Conservation (phyloP, 2,113 vertebrate species). For the Hepsetus odoe region DNA sequence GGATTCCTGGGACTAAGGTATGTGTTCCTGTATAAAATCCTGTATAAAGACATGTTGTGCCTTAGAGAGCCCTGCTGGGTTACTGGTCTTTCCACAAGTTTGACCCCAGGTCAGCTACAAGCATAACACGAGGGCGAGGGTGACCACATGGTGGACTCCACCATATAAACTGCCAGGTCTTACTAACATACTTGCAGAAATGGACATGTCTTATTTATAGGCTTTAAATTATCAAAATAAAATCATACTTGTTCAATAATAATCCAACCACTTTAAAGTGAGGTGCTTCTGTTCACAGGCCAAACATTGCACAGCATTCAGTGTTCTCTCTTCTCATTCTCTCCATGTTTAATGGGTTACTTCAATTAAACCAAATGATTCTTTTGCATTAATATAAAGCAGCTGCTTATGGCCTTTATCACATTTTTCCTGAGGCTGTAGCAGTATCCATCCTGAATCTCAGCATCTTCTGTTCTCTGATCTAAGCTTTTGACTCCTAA, state of each 20-base stretch:
- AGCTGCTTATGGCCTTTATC: too few species aligned
- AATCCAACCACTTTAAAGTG: too few species aligned
- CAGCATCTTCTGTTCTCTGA: conserved; percentile 17
- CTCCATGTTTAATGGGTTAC: not conserved
- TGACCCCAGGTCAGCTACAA: conserved; percentile 53
- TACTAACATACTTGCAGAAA: conserved; percentile 26
- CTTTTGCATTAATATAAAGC: not conserved
- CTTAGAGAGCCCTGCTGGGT: conserved; percentile 47
- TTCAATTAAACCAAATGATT: conserved; percentile 1
- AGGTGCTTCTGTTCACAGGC: too few species aligned
- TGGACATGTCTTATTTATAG: too few species aligned
- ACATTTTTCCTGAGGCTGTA: too few species aligned
- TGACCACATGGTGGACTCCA: conserved; percentile 47
- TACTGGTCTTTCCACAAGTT: conserved; percentile 49
- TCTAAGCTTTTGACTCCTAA: conserved; percentile 40
- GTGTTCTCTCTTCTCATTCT: not conserved
- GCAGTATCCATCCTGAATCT: conserved; percentile 38
- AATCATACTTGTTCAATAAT: too few species aligned
- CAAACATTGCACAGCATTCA: too few species aligned
- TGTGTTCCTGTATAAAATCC: not conserved
- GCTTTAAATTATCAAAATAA: too few species aligned
- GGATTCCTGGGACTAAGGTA: too few species aligned
- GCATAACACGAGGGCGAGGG: conserved; percentile 55
- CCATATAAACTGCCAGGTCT: conserved; percentile 43
- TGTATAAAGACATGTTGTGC: conserved; percentile 20